Conservation (phyloP, 2,113 vertebrate genomes). For the Tamias sibiricus region DNA sequence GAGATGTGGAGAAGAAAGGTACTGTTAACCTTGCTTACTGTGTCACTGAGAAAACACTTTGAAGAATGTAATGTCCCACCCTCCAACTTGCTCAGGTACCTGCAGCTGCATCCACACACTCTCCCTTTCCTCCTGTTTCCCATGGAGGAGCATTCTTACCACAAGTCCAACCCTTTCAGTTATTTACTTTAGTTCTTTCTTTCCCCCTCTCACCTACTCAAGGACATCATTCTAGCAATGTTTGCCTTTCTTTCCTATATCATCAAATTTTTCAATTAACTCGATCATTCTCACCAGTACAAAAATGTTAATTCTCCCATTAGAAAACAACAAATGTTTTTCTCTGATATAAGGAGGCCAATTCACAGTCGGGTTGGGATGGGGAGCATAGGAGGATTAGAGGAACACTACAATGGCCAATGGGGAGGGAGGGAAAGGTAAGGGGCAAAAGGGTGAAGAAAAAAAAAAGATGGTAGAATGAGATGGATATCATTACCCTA, state of each 20-base stretch:
- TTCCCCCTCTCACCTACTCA: not conserved
- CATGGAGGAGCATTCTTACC: not conserved
- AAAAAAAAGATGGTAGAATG: too few species aligned
- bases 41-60: not conserved
- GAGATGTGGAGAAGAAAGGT: not conserved
- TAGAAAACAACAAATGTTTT: not conserved
- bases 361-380: too few species aligned
- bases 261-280: not conserved
- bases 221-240: not conserved
- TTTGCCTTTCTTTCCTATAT: not conserved
- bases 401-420: too few species aligned
- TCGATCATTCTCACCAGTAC: not conserved
- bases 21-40: not conserved
- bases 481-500: too few species aligned
- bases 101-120: not conserved
- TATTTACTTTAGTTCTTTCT: not conserved
- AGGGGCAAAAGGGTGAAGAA: too few species aligned
- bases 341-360: too few species aligned
- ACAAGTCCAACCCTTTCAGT: not conserved
- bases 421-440: too few species aligned
- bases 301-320: conserved; percentile 13
- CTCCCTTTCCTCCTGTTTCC: not conserved
- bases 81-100: too few species aligned
- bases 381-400: too few species aligned
- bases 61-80: not conserved